These are phyloP conservation scores for Bos javanicus DNA, from an alignment of 2,113 vertebrate species.

Conservation along the genomic window DNA sequence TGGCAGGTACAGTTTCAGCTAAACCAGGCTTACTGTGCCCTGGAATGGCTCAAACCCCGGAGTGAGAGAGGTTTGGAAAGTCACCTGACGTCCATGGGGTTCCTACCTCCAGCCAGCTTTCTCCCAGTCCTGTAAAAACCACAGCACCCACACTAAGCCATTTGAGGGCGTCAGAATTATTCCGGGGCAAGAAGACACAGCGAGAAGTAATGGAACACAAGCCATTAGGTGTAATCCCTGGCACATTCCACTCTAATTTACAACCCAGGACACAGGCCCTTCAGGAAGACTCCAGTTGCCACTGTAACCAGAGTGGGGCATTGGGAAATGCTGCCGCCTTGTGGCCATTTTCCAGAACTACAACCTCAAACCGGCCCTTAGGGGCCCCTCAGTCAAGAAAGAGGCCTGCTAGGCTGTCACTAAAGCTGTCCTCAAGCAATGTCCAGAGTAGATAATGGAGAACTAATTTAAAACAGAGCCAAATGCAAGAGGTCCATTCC, in stretches of 20 bases:
- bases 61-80: not conserved
- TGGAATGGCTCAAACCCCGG: not conserved
- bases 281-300: not conserved
- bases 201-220: not conserved
- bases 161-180: not conserved
- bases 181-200: not conserved
- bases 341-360: not conserved
- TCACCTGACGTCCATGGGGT: not conserved
- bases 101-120: not conserved
- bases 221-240: not conserved
- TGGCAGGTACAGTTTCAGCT: not conserved
- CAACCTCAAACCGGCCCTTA: not conserved
- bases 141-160: not conserved
- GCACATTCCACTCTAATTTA: not conserved
- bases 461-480: not conserved
- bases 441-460: not conserved
- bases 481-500: not conserved
- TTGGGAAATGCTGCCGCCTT: not conserved
- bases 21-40: not conserved
- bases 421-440: not conserved
- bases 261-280: not conserved
- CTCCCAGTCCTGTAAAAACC: not conserved
- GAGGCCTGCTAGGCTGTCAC: not conserved
- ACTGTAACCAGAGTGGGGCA: not conserved
- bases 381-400: not conserved